Evolutionary conservation across 2,113 vertebrate species (phyloP), one percentile per base, ranked within the genome.

Genomic region (Herpetotheres cachinnans): DNA sequence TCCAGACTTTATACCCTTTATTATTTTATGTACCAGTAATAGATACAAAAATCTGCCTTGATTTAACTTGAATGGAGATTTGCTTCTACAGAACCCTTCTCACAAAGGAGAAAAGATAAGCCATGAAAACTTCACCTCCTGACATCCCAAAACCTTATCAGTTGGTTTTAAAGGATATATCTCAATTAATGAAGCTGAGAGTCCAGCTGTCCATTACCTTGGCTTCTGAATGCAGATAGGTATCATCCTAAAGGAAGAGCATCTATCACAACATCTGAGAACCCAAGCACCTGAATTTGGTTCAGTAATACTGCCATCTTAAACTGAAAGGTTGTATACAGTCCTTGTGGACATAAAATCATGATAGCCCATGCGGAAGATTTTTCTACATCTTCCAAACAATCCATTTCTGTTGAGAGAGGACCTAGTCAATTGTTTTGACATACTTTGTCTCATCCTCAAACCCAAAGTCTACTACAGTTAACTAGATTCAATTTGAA

Each of bases 1-100:
- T 91, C 69, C 42, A 89, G 84, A 66, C 58, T 87, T 96, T 52
- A 86, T 66, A 79, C 29, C 50, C 24, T 85, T 80, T 85, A 79
- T 89, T 95, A 74, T 87, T 85, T 74, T 79, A 70, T 85, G 32
- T 29, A 85, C 22, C 44, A 80, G 17, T 82, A 88, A 86, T 18
- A 82, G 70, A 91, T 25, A 55, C 17, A 66, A 49, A 90, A 58
- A 87, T 76, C 65, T 89, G 27, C 32, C 21, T 61, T 40, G 49
- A 38, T 77, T 91, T 85, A 86, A 72, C 40, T 69, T 36, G 38
- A 88, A 29, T 9, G 20, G 22, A 92, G 69, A 65, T 72, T 87
- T 84, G 52, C 44, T 34, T 65, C 49, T 82, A 82, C 30, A 63
- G 38, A 92, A 86, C 49, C 27, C 11, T 93, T 34, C 49, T 82